A percentile compares a stretch with the other conserved stretches of the same genome.
These are phyloP conservation scores for Coptodon bakossiorum DNA, from an alignment of 2,113 vertebrate species.

Conservation along the genomic window DNA sequence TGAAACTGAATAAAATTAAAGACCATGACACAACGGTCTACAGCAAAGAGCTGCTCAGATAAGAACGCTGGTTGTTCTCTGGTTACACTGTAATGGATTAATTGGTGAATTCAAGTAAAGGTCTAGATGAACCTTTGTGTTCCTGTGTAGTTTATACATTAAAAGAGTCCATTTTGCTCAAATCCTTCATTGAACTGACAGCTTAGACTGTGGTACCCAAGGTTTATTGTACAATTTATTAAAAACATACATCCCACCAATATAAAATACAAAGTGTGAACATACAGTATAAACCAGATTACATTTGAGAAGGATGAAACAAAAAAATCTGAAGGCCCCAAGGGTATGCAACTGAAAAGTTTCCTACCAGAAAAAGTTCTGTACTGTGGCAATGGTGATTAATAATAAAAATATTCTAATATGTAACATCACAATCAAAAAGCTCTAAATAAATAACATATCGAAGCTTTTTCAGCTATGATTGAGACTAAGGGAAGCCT, in stretches of 20 bases:
- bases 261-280: slow-evolving; percentile 12
- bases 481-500: neutral
- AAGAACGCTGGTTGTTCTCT: neutral
- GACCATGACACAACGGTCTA: neutral
- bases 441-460: neutral
- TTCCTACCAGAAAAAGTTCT: neutral
- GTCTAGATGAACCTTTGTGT: neutral
- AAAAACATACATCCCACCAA: neutral
- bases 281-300: neutral
- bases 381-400: neutral
- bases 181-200: neutral
- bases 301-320: neutral
- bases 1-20: neutral
- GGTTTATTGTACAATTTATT: neutral
- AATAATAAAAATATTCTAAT: neutral
- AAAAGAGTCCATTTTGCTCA: neutral
- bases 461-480: neutral
- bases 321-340: neutral
- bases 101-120: neutral
- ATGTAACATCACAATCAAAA: neutral
- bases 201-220: neutral
- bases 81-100: neutral
- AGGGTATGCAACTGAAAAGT: neutral
- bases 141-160: neutral
- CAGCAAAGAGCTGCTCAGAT: neutral